Evolutionary conservation across 2,797 vertebrate genomes (phyloP).

Genomic region (Alfaro cultratus): DNA sequence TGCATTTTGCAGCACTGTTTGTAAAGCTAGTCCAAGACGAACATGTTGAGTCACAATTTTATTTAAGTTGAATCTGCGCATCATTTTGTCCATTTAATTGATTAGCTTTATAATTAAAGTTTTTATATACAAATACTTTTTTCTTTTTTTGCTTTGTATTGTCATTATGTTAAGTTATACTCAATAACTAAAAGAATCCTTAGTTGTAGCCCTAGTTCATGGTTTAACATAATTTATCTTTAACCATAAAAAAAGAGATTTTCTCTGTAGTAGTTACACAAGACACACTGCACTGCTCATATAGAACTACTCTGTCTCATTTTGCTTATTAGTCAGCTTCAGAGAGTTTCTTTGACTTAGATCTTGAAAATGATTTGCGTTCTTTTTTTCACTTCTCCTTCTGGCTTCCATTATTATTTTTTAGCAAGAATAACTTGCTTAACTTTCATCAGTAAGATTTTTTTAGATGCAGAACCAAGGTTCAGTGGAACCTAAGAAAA

Average conservation of each 20-base stretch:
- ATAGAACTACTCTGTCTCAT: neutral
- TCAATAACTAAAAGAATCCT: too few relatives aligned
- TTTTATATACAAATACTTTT: too few relatives aligned
- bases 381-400: neutral
- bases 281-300: neutral
- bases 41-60: too few relatives aligned
- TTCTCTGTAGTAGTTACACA: neutral
- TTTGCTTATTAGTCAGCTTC: neutral
- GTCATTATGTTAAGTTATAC: too few relatives aligned
- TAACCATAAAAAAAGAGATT: neutral
- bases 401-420: neutral
- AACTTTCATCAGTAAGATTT: neutral
- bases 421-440: neutral
- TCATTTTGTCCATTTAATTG: too few relatives aligned
- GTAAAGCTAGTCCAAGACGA: too few relatives aligned
- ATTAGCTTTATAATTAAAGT: conserved; percentile 44
- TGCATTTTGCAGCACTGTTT: too few relatives aligned
- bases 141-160: too few relatives aligned
- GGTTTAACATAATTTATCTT: too few relatives aligned
- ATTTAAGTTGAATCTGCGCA: too few relatives aligned
- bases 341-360: neutral
- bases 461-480: neutral
- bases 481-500: neutral
- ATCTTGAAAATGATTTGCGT: neutral
- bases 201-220: neutral